phyloP scores from a whole-genome alignment of 1,140 invertebrate genomes.

The Tetramorium simillimum region DNA sequence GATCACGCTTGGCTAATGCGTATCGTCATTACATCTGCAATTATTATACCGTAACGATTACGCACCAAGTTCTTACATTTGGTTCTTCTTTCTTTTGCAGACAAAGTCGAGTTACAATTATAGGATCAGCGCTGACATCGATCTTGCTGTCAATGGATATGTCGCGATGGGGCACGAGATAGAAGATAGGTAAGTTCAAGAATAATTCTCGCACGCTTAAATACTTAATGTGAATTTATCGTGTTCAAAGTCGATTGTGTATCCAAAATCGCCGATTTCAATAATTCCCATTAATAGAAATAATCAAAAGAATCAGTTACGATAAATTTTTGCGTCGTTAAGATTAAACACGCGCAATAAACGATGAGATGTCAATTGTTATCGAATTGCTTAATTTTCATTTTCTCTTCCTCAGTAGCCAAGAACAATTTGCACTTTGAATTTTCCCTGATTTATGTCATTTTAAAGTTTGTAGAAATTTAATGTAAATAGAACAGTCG shows the following conservation, averaged over 20 bases:
- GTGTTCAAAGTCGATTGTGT: neutral
- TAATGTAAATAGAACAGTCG: conserved; percentile 7
- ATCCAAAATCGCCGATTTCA: neutral
- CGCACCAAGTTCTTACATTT: neutral
- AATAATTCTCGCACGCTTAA: neutral
- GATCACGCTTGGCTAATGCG: neutral
- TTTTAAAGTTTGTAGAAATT: neutral
- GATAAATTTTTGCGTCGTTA: neutral
- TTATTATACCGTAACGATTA: conserved; percentile 30
- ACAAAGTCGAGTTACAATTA: conserved; percentile 18
- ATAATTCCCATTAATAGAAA: neutral
- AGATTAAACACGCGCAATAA: neutral
- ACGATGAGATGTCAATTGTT: neutral
- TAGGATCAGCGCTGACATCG: conserved; percentile 4
- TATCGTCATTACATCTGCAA: neutral
- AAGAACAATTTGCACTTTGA: neutral
- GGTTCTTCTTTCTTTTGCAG: neutral
- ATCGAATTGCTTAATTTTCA: neutral
- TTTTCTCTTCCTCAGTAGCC: neutral
- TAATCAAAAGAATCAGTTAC: neutral
- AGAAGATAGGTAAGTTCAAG: conserved; percentile 33
- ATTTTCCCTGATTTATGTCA: conserved; percentile 1
- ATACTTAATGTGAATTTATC: neutral
- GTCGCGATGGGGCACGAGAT: conserved; percentile 30
- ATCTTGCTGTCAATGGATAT: conserved; percentile 22